Percentiles rank a stretch among this genome's conserved stretches.
phyloP scores from a whole-genome alignment of 2,888 invertebrate genomes.

The Orthonychiurus folsomi region DNA sequence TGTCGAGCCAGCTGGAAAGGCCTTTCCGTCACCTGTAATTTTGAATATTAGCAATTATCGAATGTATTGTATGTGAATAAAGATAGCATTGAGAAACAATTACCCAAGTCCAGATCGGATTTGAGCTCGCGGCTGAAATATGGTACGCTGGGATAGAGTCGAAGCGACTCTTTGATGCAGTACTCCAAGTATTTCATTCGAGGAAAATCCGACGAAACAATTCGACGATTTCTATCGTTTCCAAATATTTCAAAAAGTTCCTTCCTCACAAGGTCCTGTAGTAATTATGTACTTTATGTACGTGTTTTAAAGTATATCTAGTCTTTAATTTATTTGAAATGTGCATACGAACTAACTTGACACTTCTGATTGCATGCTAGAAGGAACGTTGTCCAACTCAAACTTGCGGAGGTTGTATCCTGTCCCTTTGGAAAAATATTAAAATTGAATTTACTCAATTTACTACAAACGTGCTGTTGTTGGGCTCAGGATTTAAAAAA shows the following conservation, averaged over 20 bases:
- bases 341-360: constrained; percentile 23
- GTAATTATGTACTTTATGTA: too few relatives aligned
- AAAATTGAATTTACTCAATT: too few relatives aligned
- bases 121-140: too few relatives aligned
- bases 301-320: background rate
- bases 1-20: constrained; percentile 19
- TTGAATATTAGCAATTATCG: background rate
- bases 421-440: too few relatives aligned
- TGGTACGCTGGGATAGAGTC: constrained; percentile 45
- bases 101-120: too few relatives aligned
- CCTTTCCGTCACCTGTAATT: constrained; percentile 31
- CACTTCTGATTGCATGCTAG: constrained; percentile 33
- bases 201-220: background rate
- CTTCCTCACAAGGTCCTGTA: constrained; percentile 3
- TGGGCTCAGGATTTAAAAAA: too few relatives aligned
- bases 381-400: constrained; percentile 35
- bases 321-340: too few relatives aligned
- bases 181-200: constrained; percentile 7
- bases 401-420: constrained; percentile 38
- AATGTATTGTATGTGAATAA: background rate
- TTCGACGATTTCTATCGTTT: background rate
- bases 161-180: constrained; percentile 4
- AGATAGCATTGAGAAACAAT: background rate
- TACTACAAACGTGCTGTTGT: too few relatives aligned
- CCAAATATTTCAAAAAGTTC: constrained; percentile 9